Evolutionary conservation across 2,888 invertebrate genomes (phyloP).

Genomic region (Seladonia tumulorum): DNA sequence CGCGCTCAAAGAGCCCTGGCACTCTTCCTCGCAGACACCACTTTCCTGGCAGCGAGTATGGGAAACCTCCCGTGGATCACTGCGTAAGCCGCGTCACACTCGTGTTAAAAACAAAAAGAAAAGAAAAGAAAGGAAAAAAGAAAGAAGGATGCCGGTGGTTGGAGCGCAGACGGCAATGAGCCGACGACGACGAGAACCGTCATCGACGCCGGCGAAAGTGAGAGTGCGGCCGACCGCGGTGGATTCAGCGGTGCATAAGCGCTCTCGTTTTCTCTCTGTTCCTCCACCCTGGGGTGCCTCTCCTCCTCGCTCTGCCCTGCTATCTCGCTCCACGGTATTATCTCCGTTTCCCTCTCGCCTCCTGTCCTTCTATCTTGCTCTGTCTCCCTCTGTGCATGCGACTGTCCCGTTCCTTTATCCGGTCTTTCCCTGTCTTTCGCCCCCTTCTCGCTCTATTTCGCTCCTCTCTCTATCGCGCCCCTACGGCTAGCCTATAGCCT

Average conservation of each 20-base stretch:
- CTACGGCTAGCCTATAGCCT: slow-evolving; percentile 67
- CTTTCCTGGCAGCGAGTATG: slow-evolving; percentile 16
- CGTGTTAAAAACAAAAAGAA: not conserved
- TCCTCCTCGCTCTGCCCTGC: slow-evolving; percentile 12
- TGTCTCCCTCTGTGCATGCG: slow-evolving; percentile 28
- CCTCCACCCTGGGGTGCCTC: not conserved
- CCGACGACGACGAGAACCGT: slow-evolving; percentile 78
- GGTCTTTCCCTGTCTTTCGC: slow-evolving; percentile 32
- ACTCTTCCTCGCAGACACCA: not conserved
- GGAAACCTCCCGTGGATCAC: slow-evolving; percentile 54
- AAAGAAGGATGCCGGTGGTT: slow-evolving; percentile 34
- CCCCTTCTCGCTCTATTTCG: slow-evolving; percentile 40
- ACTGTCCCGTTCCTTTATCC: slow-evolving; percentile 46
- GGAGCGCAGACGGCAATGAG: slow-evolving; percentile 68
- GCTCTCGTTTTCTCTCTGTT: slow-evolving; percentile 45
- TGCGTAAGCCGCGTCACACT: slow-evolving; percentile 41
- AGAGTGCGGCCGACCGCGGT: slow-evolving; percentile 78
- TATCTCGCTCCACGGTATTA: slow-evolving; percentile 36
- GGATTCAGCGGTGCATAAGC: slow-evolving; percentile 79
- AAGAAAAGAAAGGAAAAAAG: not conserved
- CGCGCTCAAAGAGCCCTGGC: not conserved
- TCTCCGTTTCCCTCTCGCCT: slow-evolving; percentile 44
- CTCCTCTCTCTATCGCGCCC: slow-evolving; percentile 45
- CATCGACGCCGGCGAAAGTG: slow-evolving; percentile 82
- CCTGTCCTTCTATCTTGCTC: slow-evolving; percentile 51